Evolutionary conservation across 2,113 vertebrate genomes (phyloP), one percentile per base, ranked within the genome.

Genomic region (Stigmatopora argus): DNA sequence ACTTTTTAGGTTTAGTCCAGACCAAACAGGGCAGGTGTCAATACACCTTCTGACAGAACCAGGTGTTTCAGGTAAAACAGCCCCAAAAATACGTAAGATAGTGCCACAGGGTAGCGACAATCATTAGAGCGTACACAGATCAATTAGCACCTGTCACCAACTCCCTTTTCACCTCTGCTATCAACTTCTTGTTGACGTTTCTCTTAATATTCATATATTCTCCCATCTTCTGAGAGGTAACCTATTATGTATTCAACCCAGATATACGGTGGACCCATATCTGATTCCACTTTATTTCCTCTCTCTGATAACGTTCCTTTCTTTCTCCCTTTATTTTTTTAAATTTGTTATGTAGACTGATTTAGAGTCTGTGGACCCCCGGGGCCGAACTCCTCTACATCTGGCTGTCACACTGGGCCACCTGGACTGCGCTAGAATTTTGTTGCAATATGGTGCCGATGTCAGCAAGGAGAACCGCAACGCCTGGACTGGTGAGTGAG

Each of bases 381-480:
- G 95, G 7, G 96, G 97, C 4, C 92, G 97, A 69, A 98, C 96
- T 45, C 93, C 97, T 1, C 88, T 99, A 66, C 97, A 99, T 85
- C 89, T 98, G 77, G 95, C 96, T 35, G 95, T 97, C 76, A 98
- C 96, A 0, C 84, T 99, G 80, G 94, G 93, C 47, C 90, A 96
- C 85, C 89, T 98, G 5, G 96, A 98, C 58, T 97, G 95, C 18
- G 93, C 95, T 60, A 88, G 90, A 38, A 90, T 96, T 70, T 91
- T 99, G 77, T 89, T 99, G 73, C 92, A 94, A 23, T 92, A 95
- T 21, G 96, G 95, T 0, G 96, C 96, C 0, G 94, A 98, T 0
- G 94, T 98, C 71, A 92, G 93, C 91, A 97, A 95, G 83, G 94
- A 98, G 86, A 99, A 99, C 84, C 91, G 92, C 85, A 97, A 92